Evolutionary conservation across 2,797 vertebrate genomes (phyloP).

Genomic region (Gymnocypris eckloni): DNA sequence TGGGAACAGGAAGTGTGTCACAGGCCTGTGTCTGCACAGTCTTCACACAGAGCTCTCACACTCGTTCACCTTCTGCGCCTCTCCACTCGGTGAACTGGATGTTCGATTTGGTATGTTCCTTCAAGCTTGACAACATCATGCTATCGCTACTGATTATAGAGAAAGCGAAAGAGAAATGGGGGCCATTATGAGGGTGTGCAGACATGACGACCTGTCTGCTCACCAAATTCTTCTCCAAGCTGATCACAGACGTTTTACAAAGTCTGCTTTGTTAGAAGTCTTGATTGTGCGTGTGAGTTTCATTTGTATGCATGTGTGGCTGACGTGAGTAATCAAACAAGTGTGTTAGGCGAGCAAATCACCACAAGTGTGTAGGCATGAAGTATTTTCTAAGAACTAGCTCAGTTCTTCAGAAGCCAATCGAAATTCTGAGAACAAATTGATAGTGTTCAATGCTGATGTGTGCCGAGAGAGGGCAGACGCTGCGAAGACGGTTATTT

Average conservation of each 20-base stretch:
- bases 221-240: neutral
- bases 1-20: conserved; percentile 62
- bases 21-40: conserved; percentile 47
- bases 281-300: neutral
- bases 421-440: conserved; percentile 51
- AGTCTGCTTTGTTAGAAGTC: conserved; percentile 19
- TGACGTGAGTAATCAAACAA: conserved; percentile 13
- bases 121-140: neutral
- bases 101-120: neutral
- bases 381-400: conserved; percentile 51
- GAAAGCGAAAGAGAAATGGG: neutral
- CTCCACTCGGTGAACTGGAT: neutral
- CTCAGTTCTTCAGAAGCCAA: conserved; percentile 41
- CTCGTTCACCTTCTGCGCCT: neutral
- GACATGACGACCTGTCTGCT: neutral
- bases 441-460: neutral
- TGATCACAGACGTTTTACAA: conserved; percentile 25
- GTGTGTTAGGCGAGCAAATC: conserved; percentile 24
- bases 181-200: conserved; percentile 27
- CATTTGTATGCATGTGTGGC: conserved; percentile 22
- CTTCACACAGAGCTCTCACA: conserved; percentile 34
- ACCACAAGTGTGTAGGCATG: conserved; percentile 43
- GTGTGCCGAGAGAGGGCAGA: neutral
- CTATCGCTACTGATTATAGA: neutral
- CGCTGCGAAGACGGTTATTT: neutral